phyloP scores from a whole-genome alignment of 2,797 vertebrate genomes.

The Xiphophorus birchmanni region DNA sequence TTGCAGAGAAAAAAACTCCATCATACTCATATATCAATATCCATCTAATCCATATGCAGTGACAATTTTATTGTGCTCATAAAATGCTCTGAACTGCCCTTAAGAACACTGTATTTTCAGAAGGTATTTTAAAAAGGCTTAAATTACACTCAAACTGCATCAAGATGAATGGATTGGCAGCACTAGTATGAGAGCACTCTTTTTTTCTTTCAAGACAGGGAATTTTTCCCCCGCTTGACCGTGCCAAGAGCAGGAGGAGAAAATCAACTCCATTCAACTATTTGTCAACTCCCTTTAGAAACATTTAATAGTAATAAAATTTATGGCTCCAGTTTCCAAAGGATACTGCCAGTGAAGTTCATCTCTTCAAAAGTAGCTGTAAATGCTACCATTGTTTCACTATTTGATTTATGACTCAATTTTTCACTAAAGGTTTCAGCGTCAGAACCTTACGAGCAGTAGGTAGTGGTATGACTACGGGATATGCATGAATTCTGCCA shows the following conservation, averaged over 20 bases:
- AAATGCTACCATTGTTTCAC: slow-evolving; percentile 89
- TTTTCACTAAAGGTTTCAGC: slow-evolving; percentile 63
- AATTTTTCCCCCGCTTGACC: slow-evolving; percentile 81
- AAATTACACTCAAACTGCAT: slow-evolving; percentile 89
- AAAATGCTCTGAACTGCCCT: slow-evolving; percentile 90
- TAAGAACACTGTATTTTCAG: slow-evolving; percentile 89
- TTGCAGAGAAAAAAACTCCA: slow-evolving; percentile 61
- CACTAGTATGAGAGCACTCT: slow-evolving; percentile 75
- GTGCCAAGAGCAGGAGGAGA: slow-evolving; percentile 88
- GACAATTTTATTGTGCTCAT: slow-evolving; percentile 93
- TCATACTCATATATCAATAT: slow-evolving; percentile 70
- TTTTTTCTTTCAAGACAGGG: slow-evolving; percentile 82
- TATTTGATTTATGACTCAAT: slow-evolving; percentile 82
- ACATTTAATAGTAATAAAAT: slow-evolving; percentile 96
- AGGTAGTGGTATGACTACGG: slow-evolving; percentile 38
- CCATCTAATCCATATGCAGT: slow-evolving; percentile 87
- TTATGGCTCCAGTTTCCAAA: slow-evolving; percentile 92
- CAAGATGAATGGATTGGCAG: slow-evolving; percentile 88
- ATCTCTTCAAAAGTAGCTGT: slow-evolving; percentile 85
- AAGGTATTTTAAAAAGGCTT: slow-evolving; percentile 87
- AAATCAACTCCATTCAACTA: slow-evolving; percentile 91
- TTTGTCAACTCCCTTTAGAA: slow-evolving; percentile 99
- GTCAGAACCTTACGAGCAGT: slow-evolving; percentile 44
- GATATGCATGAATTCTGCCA: slow-evolving; percentile 33
- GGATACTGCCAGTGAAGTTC: slow-evolving; percentile 88